Conservation (phyloP, 2,113 vertebrate genomes). For the Amazona vittata region DNA sequence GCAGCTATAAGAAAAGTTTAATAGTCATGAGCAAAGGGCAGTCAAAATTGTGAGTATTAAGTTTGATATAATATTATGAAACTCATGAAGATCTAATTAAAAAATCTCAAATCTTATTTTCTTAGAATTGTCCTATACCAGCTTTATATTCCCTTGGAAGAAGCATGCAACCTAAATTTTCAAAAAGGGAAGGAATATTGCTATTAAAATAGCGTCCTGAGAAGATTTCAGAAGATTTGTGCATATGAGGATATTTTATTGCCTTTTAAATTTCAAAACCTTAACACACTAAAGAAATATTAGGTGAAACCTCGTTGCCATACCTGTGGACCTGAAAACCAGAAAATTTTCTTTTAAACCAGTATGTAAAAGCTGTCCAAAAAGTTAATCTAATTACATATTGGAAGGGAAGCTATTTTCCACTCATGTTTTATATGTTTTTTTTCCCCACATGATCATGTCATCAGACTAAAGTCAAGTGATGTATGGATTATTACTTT, state of each 20-base stretch:
- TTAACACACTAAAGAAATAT: background rate
- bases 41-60: background rate
- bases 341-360: slow-evolving; percentile 7
- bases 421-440: background rate
- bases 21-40: background rate
- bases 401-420: slow-evolving; percentile 38
- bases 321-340: background rate
- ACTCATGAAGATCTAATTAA: background rate
- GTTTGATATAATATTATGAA: background rate
- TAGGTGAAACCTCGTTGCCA: background rate
- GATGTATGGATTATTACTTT: background rate
- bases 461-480: slow-evolving; percentile 31
- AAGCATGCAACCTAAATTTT: background rate
- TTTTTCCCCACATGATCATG: slow-evolving; percentile 14
- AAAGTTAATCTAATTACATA: background rate
- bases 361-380: background rate
- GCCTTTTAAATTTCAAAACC: background rate
- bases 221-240: background rate
- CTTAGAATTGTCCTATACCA: background rate
- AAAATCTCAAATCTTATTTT: background rate
- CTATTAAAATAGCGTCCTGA: background rate
- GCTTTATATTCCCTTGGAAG: background rate
- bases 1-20: background rate
- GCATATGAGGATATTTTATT: background rate
- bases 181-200: background rate